These are phyloP conservation scores for Zoanthus gigantus DNA, from an alignment of 92 coral and sea anemone species.

Conservation along the genomic window DNA sequence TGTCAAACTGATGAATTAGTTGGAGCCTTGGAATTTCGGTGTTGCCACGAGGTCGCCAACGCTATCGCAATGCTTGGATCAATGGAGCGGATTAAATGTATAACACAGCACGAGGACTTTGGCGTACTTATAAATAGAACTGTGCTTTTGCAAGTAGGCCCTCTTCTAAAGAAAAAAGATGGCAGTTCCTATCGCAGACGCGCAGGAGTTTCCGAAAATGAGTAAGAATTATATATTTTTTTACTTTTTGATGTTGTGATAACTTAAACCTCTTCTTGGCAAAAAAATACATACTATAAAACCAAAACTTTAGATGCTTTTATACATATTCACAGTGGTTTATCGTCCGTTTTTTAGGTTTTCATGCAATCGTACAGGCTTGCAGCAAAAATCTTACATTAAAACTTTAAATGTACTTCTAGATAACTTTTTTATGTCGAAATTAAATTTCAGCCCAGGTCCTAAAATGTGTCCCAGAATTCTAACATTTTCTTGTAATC, in stretches of 20 bases:
- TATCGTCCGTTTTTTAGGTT: no score
- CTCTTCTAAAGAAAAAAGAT: neutral
- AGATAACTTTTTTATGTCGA: neutral
- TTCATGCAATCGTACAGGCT: no score
- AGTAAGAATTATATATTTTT: neutral
- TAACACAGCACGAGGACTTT: neutral
- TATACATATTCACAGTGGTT: no score
- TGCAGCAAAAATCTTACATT: no score
- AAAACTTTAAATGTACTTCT: neutral
- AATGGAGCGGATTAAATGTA: neutral
- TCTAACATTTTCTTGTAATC: neutral
- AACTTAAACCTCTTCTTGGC: neutral
- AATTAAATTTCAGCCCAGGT: neutral
- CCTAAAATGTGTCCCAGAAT: neutral
- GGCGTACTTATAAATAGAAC: neutral
- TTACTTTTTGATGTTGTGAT: neutral
- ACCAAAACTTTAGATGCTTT: no score
- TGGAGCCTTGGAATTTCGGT: conserved; percentile 2
- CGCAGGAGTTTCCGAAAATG: conserved; percentile 2
- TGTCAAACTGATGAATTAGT: neutral
- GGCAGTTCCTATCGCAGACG: neutral
- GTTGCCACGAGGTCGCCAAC: neutral
- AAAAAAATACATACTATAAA: no score
- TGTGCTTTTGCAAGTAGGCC: neutral
- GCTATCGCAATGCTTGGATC: neutral